phyloP scores from a whole-genome alignment of 2,113 vertebrate species.

The Sander lucioperca region DNA sequence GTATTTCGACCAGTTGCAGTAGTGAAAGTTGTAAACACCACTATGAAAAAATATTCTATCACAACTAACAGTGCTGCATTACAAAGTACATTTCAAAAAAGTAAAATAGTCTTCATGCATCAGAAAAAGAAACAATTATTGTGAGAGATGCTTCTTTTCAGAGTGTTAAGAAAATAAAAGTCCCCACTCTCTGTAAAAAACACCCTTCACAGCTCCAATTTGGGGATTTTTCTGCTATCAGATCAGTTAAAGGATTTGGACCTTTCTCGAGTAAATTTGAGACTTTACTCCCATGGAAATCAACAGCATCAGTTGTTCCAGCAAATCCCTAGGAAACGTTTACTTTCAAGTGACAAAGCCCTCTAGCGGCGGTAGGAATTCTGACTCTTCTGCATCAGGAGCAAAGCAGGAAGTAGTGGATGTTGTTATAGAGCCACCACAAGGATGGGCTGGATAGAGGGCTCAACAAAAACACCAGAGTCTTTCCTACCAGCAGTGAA shows the following conservation, averaged over 20 bases:
- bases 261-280: not conserved
- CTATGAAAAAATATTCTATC: not conserved
- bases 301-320: not conserved
- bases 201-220: not conserved
- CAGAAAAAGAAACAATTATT: no score
- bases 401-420: not conserved
- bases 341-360: not conserved
- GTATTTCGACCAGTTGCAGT: not conserved
- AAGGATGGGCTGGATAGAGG: not conserved
- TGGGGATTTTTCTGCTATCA: not conserved
- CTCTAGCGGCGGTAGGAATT: not conserved
- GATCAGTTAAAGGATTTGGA: not conserved
- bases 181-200: not conserved
- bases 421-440: not conserved
- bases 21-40: not conserved
- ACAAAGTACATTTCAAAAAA: not conserved
- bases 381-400: not conserved
- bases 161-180: not conserved
- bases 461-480: not conserved
- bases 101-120: not conserved
- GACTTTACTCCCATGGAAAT: not conserved
- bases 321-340: not conserved
- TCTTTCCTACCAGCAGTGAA: not conserved
- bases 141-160: not conserved
- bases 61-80: not conserved